Percentiles rank a stretch among this genome's conserved stretches.
Conservation (phyloP, 35 echinoderm and acorn worm species). For the Diadema setosum region DNA sequence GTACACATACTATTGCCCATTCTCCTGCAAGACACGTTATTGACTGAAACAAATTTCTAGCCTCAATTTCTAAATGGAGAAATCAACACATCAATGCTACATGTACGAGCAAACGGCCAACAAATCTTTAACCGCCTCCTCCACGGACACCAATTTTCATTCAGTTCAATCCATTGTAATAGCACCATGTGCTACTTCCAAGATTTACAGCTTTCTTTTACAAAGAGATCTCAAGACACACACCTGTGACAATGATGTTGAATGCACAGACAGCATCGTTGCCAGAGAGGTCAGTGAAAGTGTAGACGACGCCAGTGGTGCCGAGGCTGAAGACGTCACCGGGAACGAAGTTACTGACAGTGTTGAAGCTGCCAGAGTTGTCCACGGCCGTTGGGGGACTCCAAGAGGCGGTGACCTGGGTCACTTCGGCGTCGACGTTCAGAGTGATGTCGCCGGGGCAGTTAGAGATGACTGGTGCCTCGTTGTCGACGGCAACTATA, state of each 20-base stretch:
- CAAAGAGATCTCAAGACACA: too few species aligned
- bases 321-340: slow-evolving; percentile 15
- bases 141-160: too few species aligned
- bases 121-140: too few species aligned
- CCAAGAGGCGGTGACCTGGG: slow-evolving; percentile 22
- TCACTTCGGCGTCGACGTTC: background rate
- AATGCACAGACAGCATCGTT: slow-evolving; percentile 38
- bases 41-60: too few species aligned
- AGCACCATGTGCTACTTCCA: too few species aligned
- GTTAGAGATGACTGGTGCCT: slow-evolving; percentile 31
- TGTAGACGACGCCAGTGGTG: slow-evolving; percentile 33
- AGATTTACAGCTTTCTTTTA: too few species aligned
- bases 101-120: too few species aligned
- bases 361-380: slow-evolving; percentile 13
- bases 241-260: slow-evolving; percentile 28
- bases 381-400: slow-evolving; percentile 55
- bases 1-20: too few species aligned
- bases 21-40: too few species aligned
- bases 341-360: background rate
- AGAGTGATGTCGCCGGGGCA: slow-evolving; percentile 14
- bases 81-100: too few species aligned
- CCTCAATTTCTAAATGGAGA: too few species aligned
- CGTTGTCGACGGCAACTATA: slow-evolving; percentile 12
- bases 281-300: slow-evolving; percentile 41
- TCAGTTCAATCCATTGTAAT: too few species aligned